These are phyloP conservation scores for Lophotis ruficrista DNA, from an alignment of 2,113 vertebrate species.

Conservation along the genomic window DNA sequence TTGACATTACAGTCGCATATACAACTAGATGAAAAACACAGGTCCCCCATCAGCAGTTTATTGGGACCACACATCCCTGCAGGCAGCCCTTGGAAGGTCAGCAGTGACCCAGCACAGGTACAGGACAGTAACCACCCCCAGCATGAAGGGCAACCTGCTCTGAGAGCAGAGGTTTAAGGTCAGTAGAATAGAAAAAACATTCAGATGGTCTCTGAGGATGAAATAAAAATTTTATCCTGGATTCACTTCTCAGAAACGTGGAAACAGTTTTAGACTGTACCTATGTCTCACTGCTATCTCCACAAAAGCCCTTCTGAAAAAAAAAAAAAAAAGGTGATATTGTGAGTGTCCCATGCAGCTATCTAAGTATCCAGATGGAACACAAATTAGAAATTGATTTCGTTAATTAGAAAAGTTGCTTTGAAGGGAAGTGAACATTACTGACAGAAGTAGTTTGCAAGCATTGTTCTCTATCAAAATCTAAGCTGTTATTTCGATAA, in stretches of 20 bases:
- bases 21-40: not conserved
- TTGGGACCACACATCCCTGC: rapidly evolving
- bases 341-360: not conserved
- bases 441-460: not conserved
- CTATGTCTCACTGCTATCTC: not conserved
- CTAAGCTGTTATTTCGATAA: not conserved
- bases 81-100: rapidly evolving
- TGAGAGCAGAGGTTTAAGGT: rapidly evolving
- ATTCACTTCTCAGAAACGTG: not conserved
- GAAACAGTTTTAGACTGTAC: not conserved
- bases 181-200: not conserved
- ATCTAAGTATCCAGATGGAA: not conserved
- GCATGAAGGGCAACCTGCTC: not conserved
- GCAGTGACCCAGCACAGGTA: not conserved
- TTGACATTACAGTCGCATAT: not conserved
- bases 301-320: not conserved
- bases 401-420: not conserved
- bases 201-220: rapidly evolving
- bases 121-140: not conserved
- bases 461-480: not conserved
- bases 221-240: not conserved
- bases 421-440: not conserved
- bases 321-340: not conserved
- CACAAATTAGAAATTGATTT: not conserved
- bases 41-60: not conserved